phyloP scores from a whole-genome alignment of 2,797 vertebrate species.

The Oryzias sinensis region DNA sequence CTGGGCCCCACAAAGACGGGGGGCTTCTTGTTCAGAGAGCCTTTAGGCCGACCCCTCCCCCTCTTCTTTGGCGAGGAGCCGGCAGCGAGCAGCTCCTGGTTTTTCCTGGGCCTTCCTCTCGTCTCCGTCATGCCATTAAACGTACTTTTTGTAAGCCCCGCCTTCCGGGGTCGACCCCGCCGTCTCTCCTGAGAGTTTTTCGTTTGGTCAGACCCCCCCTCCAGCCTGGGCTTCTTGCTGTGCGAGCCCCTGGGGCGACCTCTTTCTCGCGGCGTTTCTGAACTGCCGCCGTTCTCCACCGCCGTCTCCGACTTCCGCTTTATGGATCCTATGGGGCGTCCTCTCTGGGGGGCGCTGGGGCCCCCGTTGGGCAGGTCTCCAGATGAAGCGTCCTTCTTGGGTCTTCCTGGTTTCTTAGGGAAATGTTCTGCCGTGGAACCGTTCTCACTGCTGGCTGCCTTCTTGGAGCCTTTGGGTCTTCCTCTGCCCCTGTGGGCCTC shows the following conservation, averaged over 20 bases:
- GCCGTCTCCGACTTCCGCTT: constrained; percentile 41
- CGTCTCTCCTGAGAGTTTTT: constrained; percentile 4
- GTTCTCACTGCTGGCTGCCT: constrained; percentile 7
- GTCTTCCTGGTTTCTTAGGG: constrained; percentile 64
- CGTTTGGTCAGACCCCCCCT: constrained; percentile 3
- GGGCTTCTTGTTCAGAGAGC: constrained; percentile 65
- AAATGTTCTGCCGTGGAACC: constrained; percentile 1
- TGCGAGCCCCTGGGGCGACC: constrained; percentile 64
- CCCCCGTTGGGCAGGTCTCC: constrained; percentile 52
- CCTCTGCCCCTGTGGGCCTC: constrained; percentile 40
- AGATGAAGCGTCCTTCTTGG: constrained; percentile 37
- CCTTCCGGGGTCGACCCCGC: constrained; percentile 38
- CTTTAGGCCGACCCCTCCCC: constrained; percentile 71
- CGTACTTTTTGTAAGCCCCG: not conserved
- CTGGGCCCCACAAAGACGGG: constrained; percentile 14
- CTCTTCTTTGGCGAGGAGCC: constrained; percentile 33
- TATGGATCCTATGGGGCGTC: constrained; percentile 52
- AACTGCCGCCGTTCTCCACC: constrained; percentile 31
- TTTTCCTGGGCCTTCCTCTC: constrained; percentile 51
- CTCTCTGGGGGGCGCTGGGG: constrained; percentile 47
- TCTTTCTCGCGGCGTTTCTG: constrained; percentile 39
- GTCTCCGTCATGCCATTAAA: constrained; percentile 18
- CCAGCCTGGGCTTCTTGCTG: constrained; percentile 44
- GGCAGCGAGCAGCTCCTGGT: constrained; percentile 10
- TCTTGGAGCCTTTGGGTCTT: constrained; percentile 36